These are phyloP conservation scores for Dendrophyllia cribrosa DNA, from an alignment of 64 coral and sea anemone species.

Conservation along the genomic window DNA sequence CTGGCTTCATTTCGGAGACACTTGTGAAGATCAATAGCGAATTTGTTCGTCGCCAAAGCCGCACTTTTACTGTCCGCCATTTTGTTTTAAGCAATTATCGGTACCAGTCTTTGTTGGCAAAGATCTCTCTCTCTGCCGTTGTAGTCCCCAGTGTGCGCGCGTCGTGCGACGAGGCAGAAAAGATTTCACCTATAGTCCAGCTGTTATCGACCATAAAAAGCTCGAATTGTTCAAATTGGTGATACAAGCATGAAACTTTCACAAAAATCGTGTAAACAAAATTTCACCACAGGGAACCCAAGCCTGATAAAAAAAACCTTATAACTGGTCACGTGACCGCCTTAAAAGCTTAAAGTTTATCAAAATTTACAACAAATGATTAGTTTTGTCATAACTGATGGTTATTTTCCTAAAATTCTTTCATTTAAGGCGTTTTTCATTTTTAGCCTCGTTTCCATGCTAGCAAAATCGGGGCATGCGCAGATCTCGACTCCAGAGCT, in stretches of 20 bases:
- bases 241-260: too few relatives aligned
- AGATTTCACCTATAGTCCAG: too few relatives aligned
- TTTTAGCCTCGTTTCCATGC: conserved; percentile 77
- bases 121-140: too few relatives aligned
- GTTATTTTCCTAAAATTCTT: conserved; percentile 33
- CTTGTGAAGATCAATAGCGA: conserved; percentile 47
- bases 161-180: too few relatives aligned
- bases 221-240: too few relatives aligned
- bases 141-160: too few relatives aligned
- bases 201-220: too few relatives aligned
- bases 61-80: too few relatives aligned
- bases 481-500: conserved; percentile 56
- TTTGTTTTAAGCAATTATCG: too few relatives aligned
- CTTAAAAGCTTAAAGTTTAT: conserved; percentile 34
- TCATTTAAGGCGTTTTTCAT: conserved; percentile 36
- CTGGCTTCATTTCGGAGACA: not conserved
- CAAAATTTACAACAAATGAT: conserved; percentile 33
- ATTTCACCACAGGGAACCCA: too few relatives aligned
- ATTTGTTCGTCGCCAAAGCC: conserved; percentile 10
- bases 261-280: too few relatives aligned
- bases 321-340: conserved; percentile 30
- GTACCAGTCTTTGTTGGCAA: too few relatives aligned
- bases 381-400: conserved; percentile 47
- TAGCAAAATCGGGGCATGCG: conserved; percentile 41
- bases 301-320: conserved; percentile 25